Percentiles rank a stretch among this genome's conserved stretches.
Evolutionary conservation across 2,113 vertebrate genomes (phyloP).

Genomic region (Falcunculus frontatus): DNA sequence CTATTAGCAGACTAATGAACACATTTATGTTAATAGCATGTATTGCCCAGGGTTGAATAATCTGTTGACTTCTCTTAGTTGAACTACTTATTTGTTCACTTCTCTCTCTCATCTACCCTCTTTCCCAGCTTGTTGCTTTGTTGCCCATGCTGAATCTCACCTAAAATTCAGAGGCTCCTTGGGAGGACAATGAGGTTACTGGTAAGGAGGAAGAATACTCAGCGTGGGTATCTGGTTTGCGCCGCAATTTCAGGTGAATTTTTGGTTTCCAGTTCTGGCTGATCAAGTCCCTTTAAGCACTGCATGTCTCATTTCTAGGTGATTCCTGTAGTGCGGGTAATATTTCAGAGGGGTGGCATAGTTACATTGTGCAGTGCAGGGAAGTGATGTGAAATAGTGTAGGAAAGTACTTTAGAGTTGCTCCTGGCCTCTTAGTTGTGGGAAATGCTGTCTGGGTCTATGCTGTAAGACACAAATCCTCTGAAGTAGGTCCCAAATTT

Average conservation of each 20-base stretch:
- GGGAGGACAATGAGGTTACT: neutral
- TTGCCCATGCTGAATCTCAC: neutral
- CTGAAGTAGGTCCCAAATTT: neutral
- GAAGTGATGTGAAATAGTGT: rapidly evolving
- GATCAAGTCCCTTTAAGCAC: neutral
- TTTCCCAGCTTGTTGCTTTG: neutral
- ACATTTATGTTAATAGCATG: constrained; percentile 18
- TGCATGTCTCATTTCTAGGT: neutral
- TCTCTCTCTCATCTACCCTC: neutral
- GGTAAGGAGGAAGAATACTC: neutral
- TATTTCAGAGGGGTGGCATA: neutral
- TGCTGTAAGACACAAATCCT: neutral
- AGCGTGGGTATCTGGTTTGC: neutral
- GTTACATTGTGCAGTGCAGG: rapidly evolving
- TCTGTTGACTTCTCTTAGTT: constrained; percentile 11
- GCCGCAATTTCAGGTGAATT: neutral
- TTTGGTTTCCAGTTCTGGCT: neutral
- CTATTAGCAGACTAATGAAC: constrained; percentile 5
- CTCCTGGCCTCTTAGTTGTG: neutral
- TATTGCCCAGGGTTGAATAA: neutral
- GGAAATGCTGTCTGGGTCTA: neutral
- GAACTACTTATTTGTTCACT: neutral
- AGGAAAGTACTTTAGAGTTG: neutral
- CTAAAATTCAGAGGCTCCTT: neutral
- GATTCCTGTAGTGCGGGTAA: neutral